Evolutionary conservation across 2,113 vertebrate species (phyloP).

Genomic region (Clarias gariepinus): DNA sequence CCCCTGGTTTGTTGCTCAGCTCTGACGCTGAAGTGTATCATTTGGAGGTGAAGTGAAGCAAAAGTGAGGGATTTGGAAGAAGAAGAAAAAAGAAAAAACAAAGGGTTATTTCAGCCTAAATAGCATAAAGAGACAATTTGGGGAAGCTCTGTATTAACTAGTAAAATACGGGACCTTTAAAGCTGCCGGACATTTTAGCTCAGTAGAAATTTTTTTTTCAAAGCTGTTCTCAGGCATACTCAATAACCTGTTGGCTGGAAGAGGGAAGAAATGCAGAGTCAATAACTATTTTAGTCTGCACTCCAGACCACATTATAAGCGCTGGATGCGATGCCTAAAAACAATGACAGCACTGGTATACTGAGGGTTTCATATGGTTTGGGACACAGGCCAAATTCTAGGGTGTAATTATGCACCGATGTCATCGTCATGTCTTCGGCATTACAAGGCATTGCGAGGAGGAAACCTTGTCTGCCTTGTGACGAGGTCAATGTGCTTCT

Average conservation of each 20-base stretch:
- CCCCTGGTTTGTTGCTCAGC: too few relatives aligned
- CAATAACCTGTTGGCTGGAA: background rate
- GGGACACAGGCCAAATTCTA: background rate
- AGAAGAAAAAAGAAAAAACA: too few relatives aligned
- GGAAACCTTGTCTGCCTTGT: background rate
- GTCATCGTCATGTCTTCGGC: background rate
- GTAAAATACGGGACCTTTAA: too few relatives aligned
- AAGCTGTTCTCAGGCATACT: background rate
- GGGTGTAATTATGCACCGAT: background rate
- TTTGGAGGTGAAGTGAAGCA: too few relatives aligned
- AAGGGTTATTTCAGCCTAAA: too few relatives aligned
- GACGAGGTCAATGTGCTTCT: background rate
- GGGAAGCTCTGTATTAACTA: too few relatives aligned
- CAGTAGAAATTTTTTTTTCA: too few relatives aligned
- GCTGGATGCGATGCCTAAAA: background rate
- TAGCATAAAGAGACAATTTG: too few relatives aligned
- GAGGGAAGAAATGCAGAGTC: background rate
- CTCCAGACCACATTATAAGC: background rate
- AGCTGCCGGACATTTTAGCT: background rate
- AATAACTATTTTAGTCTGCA: background rate
- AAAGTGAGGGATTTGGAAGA: too few relatives aligned
- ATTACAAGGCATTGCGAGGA: background rate
- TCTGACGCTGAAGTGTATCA: too few relatives aligned
- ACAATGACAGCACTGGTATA: background rate
- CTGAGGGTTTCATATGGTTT: background rate